Conservation (phyloP, 2,888 invertebrate genomes). For the Ochropleura leucogaster region DNA sequence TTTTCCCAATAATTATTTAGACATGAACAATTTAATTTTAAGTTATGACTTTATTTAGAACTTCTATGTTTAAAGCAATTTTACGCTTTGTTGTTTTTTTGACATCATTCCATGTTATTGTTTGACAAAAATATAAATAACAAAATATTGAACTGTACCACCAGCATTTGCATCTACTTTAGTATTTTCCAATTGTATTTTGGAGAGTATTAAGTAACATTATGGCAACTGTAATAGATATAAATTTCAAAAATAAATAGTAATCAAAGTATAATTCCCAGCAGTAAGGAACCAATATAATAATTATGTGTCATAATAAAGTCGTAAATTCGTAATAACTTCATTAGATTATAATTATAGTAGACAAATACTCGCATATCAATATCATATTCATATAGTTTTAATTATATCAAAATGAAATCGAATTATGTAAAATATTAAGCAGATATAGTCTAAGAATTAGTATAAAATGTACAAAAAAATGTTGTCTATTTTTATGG, state of each 20-base stretch:
- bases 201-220: constrained; percentile 6
- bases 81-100: constrained; percentile 28
- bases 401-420: constrained; percentile 58
- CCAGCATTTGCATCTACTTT: constrained; percentile 14
- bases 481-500: constrained; percentile 74
- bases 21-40: constrained; percentile 49
- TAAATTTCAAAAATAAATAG: constrained; percentile 17
- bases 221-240: constrained; percentile 40
- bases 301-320: constrained; percentile 40
- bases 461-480: constrained; percentile 68
- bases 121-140: constrained; percentile 15
- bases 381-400: constrained; percentile 66
- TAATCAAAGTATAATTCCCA: constrained; percentile 53
- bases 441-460: constrained; percentile 57
- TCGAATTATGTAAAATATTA: constrained; percentile 69
- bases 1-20: constrained; percentile 46
- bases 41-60: constrained; percentile 23
- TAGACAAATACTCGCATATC: constrained; percentile 79
- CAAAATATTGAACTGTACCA: constrained; percentile 13
- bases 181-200: background rate
- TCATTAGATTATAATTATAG: constrained; percentile 54
- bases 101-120: constrained; percentile 44
- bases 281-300: constrained; percentile 24
- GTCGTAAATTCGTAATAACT: constrained; percentile 42
- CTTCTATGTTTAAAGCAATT: constrained; percentile 30